Percentiles rank a stretch among this genome's conserved stretches.
phyloP scores from a whole-genome alignment of 2,797 vertebrate genomes.

The Oreochromis mossambicus region DNA sequence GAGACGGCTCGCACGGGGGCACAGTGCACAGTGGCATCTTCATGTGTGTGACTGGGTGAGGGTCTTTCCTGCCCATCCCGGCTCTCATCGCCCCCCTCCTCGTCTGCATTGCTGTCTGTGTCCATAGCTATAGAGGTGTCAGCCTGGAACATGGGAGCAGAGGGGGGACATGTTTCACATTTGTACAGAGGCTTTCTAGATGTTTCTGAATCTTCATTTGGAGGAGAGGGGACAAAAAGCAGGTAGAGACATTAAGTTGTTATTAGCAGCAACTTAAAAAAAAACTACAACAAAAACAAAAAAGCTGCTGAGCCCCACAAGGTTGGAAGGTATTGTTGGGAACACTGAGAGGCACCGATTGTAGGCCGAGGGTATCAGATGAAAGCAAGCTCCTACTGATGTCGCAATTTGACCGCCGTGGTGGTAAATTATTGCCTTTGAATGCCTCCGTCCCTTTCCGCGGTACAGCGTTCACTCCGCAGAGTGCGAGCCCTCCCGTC shows the following conservation, averaged over 20 bases:
- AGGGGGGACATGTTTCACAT: background rate
- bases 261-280: background rate
- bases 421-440: constrained; percentile 52
- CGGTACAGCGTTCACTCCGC: constrained; percentile 31
- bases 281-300: background rate
- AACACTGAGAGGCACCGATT: background rate
- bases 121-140: constrained; percentile 74
- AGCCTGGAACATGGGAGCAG: constrained; percentile 50
- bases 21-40: constrained; percentile 31
- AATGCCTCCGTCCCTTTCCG: constrained; percentile 26
- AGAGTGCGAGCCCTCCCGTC: background rate
- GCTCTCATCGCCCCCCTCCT: constrained; percentile 73
- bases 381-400: constrained; percentile 54
- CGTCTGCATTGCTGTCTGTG: constrained; percentile 77
- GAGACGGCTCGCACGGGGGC: constrained; percentile 47
- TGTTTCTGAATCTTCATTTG: background rate
- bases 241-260: background rate
- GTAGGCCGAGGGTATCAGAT: constrained; percentile 35
- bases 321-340: background rate
- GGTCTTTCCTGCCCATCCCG: constrained; percentile 63
- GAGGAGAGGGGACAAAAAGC: background rate
- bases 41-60: constrained; percentile 31
- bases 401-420: constrained; percentile 68
- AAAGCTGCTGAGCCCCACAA: background rate
- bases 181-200: background rate